These are phyloP conservation scores for Pomatostomus ruficeps DNA, from an alignment of 2,113 vertebrate species.

Conservation along the genomic window DNA sequence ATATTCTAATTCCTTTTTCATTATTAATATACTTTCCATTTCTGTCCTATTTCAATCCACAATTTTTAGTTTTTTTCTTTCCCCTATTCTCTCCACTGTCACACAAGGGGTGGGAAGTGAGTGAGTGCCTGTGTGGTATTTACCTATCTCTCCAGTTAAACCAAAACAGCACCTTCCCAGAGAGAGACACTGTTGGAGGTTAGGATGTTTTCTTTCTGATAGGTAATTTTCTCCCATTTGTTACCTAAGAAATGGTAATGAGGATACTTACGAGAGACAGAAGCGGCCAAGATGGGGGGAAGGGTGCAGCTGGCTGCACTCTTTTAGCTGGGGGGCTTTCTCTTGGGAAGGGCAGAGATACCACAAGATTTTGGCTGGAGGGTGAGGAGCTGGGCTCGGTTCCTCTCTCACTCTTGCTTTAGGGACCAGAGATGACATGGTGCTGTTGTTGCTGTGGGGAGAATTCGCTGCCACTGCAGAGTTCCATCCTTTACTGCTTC, in stretches of 20 bases:
- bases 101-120: background rate
- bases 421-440: background rate
- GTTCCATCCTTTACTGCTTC: background rate
- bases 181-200: background rate
- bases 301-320: background rate
- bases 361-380: background rate
- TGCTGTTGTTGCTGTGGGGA: background rate
- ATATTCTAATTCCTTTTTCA: background rate
- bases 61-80: background rate
- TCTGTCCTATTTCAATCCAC: background rate
- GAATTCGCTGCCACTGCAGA: rapidly evolving
- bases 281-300: background rate
- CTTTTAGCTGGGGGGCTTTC: background rate
- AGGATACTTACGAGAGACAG: background rate
- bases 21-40: background rate
- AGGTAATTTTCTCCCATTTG: background rate
- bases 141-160: background rate
- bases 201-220: background rate
- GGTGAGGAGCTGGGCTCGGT: background rate
- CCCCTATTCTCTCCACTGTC: background rate
- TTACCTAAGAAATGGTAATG: background rate
- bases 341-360: background rate
- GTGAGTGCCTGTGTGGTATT: background rate
- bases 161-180: background rate
- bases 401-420: background rate